phyloP scores from a whole-genome alignment of 2,797 vertebrate species.

The Urosaurus nigricauda region DNA sequence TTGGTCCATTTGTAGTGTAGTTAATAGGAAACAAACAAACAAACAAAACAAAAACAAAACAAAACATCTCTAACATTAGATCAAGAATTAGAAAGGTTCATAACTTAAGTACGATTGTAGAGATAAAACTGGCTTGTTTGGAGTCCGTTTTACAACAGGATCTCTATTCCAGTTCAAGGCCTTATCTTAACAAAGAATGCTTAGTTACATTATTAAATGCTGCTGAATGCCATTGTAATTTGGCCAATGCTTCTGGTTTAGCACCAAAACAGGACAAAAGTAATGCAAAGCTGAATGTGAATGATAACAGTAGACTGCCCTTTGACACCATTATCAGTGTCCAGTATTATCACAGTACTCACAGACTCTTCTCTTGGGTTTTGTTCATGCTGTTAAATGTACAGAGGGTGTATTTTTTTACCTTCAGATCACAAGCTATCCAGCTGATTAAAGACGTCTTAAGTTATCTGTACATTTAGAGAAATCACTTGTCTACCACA shows the following conservation, averaged over 20 bases:
- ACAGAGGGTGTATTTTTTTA: neutral
- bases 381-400: neutral
- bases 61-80: neutral
- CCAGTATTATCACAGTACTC: neutral
- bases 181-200: neutral
- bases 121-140: neutral
- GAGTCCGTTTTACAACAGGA: neutral
- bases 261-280: neutral
- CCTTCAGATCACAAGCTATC: neutral
- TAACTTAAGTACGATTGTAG: neutral
- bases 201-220: neutral
- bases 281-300: neutral
- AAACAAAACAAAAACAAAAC: no score
- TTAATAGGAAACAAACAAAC: slow-evolving; percentile 11
- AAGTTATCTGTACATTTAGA: neutral
- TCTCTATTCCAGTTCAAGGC: neutral
- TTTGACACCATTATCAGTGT: slow-evolving; percentile 6
- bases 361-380: neutral
- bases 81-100: slow-evolving; percentile 17
- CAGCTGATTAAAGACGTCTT: neutral
- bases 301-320: neutral
- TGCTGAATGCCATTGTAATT: neutral
- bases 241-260: neutral
- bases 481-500: neutral
- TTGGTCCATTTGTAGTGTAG: neutral